Conservation (phyloP, 2,888 invertebrate species). For the Dromius quadrimaculatus region DNA sequence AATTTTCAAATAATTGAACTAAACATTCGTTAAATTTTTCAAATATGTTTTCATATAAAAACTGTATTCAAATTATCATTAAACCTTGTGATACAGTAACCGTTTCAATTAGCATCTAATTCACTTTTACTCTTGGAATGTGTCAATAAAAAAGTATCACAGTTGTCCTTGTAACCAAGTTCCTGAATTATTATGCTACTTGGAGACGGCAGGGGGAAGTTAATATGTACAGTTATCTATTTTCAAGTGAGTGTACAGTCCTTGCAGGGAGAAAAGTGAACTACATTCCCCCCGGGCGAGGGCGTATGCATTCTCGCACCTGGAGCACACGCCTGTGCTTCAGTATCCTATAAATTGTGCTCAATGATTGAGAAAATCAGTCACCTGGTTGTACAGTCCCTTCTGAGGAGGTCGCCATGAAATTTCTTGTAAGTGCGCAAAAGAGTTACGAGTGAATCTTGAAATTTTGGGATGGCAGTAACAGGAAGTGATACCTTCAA, state of each 20-base stretch:
- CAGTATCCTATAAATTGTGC: background rate
- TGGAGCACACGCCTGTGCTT: background rate
- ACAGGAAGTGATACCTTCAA: no score
- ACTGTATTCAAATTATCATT: no score
- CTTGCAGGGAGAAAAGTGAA: slow-evolving; percentile 40
- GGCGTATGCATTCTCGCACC: background rate
- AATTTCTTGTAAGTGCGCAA: slow-evolving; percentile 20
- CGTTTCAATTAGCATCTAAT: slow-evolving; percentile 8
- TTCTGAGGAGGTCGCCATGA: slow-evolving; percentile 22
- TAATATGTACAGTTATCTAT: slow-evolving; percentile 30
- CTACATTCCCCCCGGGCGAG: slow-evolving; percentile 2
- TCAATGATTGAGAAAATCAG: background rate
- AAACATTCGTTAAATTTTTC: no score
- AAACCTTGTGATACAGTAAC: no score
- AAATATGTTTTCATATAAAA: no score
- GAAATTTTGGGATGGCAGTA: background rate
- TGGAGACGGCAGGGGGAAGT: background rate
- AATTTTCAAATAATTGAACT: no score
- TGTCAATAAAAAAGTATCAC: slow-evolving; percentile 4
- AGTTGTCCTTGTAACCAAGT: background rate
- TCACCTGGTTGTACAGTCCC: slow-evolving; percentile 26
- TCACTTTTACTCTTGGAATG: slow-evolving; percentile 48
- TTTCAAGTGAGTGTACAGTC: slow-evolving; percentile 30
- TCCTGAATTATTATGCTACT: background rate
- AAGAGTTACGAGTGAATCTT: background rate